A percentile compares a stretch with the other conserved stretches of the same genome.
Evolutionary conservation across 1,140 invertebrate species (phyloP).

Genomic region (Caenorhabditis remanei): DNA sequence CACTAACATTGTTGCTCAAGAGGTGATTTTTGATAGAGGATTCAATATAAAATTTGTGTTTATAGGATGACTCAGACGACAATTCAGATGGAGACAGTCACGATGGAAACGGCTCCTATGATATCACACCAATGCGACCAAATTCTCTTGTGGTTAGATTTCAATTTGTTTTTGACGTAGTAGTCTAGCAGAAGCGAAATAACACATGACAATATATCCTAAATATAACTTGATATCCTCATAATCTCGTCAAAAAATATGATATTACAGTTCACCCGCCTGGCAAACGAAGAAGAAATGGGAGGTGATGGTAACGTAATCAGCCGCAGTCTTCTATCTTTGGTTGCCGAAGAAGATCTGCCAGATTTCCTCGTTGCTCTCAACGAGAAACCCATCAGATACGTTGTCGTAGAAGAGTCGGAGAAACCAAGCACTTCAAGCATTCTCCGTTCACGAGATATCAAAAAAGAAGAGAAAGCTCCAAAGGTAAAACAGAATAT

Average conservation of each 20-base stretch:
- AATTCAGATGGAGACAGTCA: constrained; percentile 38
- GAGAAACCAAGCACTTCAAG: constrained; percentile 45
- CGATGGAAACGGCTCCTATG: constrained; percentile 45
- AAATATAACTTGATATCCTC: background rate
- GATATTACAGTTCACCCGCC: constrained; percentile 1
- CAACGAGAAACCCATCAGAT: constrained; percentile 59
- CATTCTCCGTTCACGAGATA: constrained; percentile 39
- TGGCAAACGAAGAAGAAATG: constrained; percentile 47
- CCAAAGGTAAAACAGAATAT: background rate
- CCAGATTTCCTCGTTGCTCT: constrained; percentile 67
- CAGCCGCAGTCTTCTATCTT: constrained; percentile 64
- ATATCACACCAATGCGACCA: constrained; percentile 37
- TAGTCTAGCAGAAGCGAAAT: background rate
- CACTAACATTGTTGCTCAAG: constrained; percentile 41
- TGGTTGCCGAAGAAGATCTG: constrained; percentile 67
- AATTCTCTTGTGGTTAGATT: constrained; percentile 13
- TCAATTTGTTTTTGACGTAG: background rate
- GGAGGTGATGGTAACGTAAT: constrained; percentile 68
- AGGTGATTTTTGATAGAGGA: background rate
- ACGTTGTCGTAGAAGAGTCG: constrained; percentile 39
- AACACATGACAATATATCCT: too few relatives aligned
- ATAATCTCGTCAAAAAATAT: background rate
- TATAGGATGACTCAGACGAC: constrained; percentile 40
- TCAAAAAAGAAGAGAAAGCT: constrained; percentile 39
- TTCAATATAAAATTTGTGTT: background rate